Base-by-base conservation (phyloP, 2,797 vertebrate species). In the Acanthis flammea region DNA sequence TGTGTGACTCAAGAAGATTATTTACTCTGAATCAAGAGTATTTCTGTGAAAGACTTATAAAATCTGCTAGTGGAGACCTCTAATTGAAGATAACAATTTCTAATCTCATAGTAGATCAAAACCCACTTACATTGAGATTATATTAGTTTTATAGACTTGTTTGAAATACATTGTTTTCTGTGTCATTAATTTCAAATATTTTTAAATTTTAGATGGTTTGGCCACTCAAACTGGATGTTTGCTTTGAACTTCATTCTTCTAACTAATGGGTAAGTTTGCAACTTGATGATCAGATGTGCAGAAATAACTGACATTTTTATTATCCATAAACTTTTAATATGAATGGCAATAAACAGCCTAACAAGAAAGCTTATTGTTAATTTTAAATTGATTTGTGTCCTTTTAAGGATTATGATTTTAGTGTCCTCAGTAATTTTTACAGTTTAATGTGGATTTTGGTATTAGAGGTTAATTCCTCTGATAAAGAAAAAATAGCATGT, bases 391-490 rank as follows among this genome's bases (percentile, higher is more conserved):
- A 94, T 94, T 95, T 95, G 79, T 75, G 63, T 67, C 57, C 39
- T 92, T 71, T 93, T 91, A 82, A 93, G 83, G 74, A 76, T 16
- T 84, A 33, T 68, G 45, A 22, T 95, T 84, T 94, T 86, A 88
- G 19, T 86, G 12, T 28, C 22, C 28, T 94, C 58, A 85, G 91
- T 90, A 78, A 89, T 30, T 96, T 97, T 93, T 95, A 95, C 25
- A 81, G 66, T 84, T 80, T 77, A 55, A 45, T 12, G 8, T 86
- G 70, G 47, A 84, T 95, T 90, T 89, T 4, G 1, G 12, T 67
- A 65, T 15, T 57, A 42, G 41, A 91, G 61, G 83, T 95, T 97
- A 96, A 97, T 78, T 88, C 21, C 30, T 54, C 73, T 90, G 61
- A 41, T 92, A 95, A 97, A 96, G 82, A 68, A 95, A 96, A 94